Conservation (phyloP, 2,888 invertebrate species). For the Amphipoea oculea region DNA sequence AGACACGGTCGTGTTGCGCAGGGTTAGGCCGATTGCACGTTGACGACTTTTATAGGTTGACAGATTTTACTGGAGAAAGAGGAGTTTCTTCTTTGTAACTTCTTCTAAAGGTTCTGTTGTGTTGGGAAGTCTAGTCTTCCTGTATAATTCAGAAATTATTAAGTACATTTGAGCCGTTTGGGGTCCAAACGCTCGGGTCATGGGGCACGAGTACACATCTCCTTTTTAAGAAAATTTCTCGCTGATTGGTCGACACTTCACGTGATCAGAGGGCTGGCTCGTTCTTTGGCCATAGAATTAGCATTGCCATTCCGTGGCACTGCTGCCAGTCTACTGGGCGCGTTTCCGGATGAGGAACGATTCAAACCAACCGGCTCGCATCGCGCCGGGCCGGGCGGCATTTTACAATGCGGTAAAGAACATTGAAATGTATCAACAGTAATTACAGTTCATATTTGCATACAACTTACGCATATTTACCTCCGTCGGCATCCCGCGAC, state of each 20-base stretch:
- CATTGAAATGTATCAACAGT: no score
- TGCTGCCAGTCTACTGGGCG: neutral
- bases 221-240: neutral
- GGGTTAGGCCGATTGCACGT: conserved; percentile 59
- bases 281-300: neutral
- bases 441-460: no score
- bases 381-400: no score
- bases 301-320: neutral
- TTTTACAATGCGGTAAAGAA: no score
- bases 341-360: neutral
- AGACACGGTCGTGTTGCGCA: conserved; percentile 65
- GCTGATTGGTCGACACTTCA: neutral
- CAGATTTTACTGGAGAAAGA: conserved; percentile 1
- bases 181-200: neutral
- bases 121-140: neutral
- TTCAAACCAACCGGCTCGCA: no score
- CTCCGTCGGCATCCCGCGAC: no score
- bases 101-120: neutral
- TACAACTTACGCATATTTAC: no score
- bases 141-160: neutral
- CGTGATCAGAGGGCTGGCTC: neutral
- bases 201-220: neutral
- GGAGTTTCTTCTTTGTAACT: neutral
- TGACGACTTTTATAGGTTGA: conserved; percentile 35
- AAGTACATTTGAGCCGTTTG: neutral